These are phyloP conservation scores for Choristoneura rosaceana DNA, from an alignment of 2,888 invertebrate species.

Conservation along the genomic window DNA sequence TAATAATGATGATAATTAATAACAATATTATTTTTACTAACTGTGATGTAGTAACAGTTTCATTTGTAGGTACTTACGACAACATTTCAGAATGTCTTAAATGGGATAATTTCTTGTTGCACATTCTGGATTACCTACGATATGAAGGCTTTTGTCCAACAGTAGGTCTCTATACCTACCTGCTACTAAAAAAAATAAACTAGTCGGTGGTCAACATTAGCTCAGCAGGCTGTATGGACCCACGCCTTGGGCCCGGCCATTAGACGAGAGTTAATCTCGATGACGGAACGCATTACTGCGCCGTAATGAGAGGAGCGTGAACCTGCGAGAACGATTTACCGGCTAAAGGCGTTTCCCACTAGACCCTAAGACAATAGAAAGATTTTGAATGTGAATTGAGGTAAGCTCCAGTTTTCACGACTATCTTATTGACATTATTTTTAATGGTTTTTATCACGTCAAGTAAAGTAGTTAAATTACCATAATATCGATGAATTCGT, in stretches of 20 bases:
- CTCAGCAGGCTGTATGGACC: conserved; percentile 26
- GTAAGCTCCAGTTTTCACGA: conserved; percentile 6
- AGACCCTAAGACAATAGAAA: conserved; percentile 16
- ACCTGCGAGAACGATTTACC: conserved; percentile 75
- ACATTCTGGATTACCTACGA: too few relatives aligned
- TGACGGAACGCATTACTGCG: conserved; percentile 82
- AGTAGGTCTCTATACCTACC: neutral
- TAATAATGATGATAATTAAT: too few relatives aligned
- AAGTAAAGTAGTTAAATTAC: neutral
- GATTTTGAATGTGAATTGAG: neutral
- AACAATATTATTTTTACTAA: too few relatives aligned
- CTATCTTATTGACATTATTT: conserved; percentile 5
- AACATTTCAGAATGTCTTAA: too few relatives aligned
- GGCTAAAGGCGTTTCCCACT: conserved; percentile 68
- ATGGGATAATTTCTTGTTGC: too few relatives aligned
- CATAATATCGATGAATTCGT: too few relatives aligned
- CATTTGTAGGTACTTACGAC: too few relatives aligned
- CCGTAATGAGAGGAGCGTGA: conserved; percentile 81
- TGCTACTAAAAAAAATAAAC: neutral
- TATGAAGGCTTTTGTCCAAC: too few relatives aligned
- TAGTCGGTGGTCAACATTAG: conserved; percentile 8
- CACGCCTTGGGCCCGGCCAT: conserved; percentile 58
- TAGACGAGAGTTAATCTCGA: conserved; percentile 81
- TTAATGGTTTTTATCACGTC: neutral
- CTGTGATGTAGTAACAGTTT: too few relatives aligned